A percentile compares a stretch with the other conserved stretches of the same genome.
Conservation (phyloP, 2,888 invertebrate species). For the Chrysotoxum bicinctum region DNA sequence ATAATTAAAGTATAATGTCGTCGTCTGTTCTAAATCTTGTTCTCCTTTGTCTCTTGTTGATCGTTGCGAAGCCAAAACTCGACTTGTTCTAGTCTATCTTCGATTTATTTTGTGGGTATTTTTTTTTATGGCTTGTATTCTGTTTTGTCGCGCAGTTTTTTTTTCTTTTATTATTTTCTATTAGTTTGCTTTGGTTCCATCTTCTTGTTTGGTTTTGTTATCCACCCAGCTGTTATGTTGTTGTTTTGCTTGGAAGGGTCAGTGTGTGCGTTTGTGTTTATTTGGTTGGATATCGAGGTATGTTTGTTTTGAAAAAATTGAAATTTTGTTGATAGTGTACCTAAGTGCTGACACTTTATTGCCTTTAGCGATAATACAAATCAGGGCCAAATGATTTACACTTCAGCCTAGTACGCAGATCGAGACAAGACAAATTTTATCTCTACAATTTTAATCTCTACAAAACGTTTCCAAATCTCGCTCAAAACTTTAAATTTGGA, state of each 20-base stretch:
- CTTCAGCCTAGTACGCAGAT: no score
- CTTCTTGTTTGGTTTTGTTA: slow-evolving; percentile 21
- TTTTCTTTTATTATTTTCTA: slow-evolving; percentile 12
- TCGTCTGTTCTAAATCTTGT: slow-evolving; percentile 12
- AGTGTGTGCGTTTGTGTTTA: slow-evolving; percentile 14
- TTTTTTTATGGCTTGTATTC: slow-evolving; percentile 10
- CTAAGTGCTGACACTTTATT: background rate
- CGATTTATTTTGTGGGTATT: slow-evolving; percentile 51
- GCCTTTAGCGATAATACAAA: no score
- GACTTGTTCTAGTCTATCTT: slow-evolving; percentile 58
- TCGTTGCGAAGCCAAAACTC: slow-evolving; percentile 70
- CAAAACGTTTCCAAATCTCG: no score
- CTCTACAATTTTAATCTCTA: no score
- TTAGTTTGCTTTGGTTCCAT: slow-evolving; percentile 16
- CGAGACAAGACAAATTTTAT: no score
- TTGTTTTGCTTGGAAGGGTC: slow-evolving; percentile 24
- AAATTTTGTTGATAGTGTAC: background rate
- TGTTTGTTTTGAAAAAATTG: slow-evolving; percentile 1
- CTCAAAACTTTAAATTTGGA: no score
- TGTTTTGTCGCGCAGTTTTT: slow-evolving; percentile 61
- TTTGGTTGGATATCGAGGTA: background rate
- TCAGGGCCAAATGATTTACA: no score
- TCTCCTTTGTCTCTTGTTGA: slow-evolving; percentile 62
- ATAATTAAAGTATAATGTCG: background rate
- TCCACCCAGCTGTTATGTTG: slow-evolving; percentile 59